These are phyloP conservation scores for Zaprionus davidi DNA, from an alignment of 1,140 invertebrate genomes.

Conservation along the genomic window DNA sequence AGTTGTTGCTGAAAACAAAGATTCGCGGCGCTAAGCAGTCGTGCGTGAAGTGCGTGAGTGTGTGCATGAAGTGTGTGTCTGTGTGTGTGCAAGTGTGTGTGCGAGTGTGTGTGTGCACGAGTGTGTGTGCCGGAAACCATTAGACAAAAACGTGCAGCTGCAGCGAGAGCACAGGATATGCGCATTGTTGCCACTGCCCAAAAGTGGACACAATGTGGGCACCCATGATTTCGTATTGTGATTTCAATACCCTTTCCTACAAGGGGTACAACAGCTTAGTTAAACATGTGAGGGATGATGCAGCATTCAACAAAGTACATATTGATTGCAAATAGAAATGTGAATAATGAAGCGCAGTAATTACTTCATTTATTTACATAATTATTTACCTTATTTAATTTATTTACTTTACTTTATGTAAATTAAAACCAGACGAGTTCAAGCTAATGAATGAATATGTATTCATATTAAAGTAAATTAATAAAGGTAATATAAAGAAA, in stretches of 20 bases:
- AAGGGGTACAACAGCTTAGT: not conserved
- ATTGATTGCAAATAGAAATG: too few species aligned
- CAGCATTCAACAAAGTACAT: too few species aligned
- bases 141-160: conserved; percentile 80
- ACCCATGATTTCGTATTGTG: conserved; percentile 34
- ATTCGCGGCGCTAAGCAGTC: conserved; percentile 78
- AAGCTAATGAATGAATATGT: too few species aligned
- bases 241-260: conserved; percentile 21
- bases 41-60: conserved; percentile 73
- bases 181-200: conserved; percentile 74
- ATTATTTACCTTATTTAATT: not conserved
- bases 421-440: too few species aligned
- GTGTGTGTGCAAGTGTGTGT: conserved; percentile 17
- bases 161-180: conserved; percentile 60
- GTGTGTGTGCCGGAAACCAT: conserved; percentile 72
- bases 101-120: conserved; percentile 22
- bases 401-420: too few species aligned
- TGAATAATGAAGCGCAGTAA: not conserved
- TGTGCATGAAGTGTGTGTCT: conserved; percentile 24
- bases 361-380: not conserved
- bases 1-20: conserved; percentile 78
- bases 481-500: too few species aligned
- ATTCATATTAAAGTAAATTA: too few species aligned
- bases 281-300: not conserved
- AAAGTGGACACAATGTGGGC: conserved; percentile 72